phyloP scores from a whole-genome alignment of 2,113 vertebrate species.

The Tragelaphus scriptus region DNA sequence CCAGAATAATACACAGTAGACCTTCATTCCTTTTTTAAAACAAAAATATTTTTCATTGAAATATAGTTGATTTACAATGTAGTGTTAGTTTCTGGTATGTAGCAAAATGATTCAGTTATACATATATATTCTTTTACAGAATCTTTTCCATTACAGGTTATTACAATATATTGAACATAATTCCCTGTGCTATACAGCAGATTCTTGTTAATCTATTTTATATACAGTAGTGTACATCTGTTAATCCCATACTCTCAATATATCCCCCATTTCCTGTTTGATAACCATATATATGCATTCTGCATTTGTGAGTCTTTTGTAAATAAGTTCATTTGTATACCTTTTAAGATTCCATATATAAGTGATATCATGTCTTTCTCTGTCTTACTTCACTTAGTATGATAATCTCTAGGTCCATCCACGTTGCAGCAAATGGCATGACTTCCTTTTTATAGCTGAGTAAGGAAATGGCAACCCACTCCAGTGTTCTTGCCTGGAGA shows the following conservation, averaged over 20 bases:
- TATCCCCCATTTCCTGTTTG: background rate
- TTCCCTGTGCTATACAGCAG: background rate
- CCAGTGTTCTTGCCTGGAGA: too few species aligned
- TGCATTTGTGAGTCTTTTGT: background rate
- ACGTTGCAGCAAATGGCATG: background rate
- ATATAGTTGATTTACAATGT: background rate
- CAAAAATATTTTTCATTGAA: background rate
- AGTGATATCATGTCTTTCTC: background rate
- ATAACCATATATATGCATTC: background rate
- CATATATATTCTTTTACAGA: background rate
- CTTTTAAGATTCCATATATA: background rate
- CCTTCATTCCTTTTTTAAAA: background rate
- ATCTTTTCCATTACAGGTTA: background rate
- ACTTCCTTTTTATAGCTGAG: background rate
- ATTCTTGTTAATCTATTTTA: background rate
- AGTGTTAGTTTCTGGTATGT: background rate
- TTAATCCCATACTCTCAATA: background rate
- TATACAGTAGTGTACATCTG: background rate
- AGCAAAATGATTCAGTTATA: background rate
- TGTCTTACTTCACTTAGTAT: background rate
- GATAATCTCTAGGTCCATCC: background rate
- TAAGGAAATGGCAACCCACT: background rate
- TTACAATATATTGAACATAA: background rate
- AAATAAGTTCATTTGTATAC: background rate
- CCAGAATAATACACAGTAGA: background rate